Percentiles rank a stretch among this genome's conserved stretches.
Evolutionary conservation across 1,140 invertebrate genomes (phyloP).

Genomic region (Drosophila pachea): DNA sequence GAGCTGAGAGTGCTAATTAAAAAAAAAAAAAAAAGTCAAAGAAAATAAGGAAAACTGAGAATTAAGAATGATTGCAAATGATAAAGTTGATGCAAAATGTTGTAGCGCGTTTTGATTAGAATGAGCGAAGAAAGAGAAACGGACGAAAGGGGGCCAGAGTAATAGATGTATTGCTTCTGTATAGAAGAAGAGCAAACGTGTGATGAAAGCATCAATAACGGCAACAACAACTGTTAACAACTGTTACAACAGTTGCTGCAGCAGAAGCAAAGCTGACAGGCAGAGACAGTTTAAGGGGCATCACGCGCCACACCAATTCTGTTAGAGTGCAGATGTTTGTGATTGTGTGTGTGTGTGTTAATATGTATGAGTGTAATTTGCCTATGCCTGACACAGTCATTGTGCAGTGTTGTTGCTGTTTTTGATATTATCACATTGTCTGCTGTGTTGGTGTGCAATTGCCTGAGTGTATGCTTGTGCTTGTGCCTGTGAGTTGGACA

Average conservation of each 20-base stretch:
- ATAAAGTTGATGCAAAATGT: slow-evolving; percentile 59
- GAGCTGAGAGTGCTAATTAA: slow-evolving; percentile 64
- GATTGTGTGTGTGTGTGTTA: neutral
- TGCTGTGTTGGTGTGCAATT: slow-evolving; percentile 25
- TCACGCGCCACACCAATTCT: slow-evolving; percentile 22
- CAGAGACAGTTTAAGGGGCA: slow-evolving; percentile 12
- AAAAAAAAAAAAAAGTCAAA: slow-evolving; percentile 20
- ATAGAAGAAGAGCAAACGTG: slow-evolving; percentile 15
- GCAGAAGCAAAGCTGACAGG: neutral
- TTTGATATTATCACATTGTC: slow-evolving; percentile 35
- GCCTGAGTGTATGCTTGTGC: slow-evolving; percentile 14
- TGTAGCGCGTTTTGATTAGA: slow-evolving; percentile 44
- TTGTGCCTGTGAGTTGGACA: slow-evolving; percentile 44
- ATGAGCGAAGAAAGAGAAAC: slow-evolving; percentile 57
- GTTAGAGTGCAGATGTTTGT: slow-evolving; percentile 11
- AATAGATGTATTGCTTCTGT: slow-evolving; percentile 25
- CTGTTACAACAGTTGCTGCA: slow-evolving; percentile 12
- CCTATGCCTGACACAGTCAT: slow-evolving; percentile 21
- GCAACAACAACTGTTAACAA: slow-evolving; percentile 3
- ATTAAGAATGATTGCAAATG: slow-evolving; percentile 54
- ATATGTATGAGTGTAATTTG: slow-evolving; percentile 9
- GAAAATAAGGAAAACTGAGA: slow-evolving; percentile 29
- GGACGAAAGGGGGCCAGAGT: slow-evolving; percentile 12
- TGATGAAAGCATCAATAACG: slow-evolving; percentile 18
- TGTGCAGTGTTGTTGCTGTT: slow-evolving; percentile 15